Evolutionary conservation across 2,888 invertebrate genomes (phyloP), one percentile per base, ranked within the genome.

Genomic region (Aporophyla nigra): DNA sequence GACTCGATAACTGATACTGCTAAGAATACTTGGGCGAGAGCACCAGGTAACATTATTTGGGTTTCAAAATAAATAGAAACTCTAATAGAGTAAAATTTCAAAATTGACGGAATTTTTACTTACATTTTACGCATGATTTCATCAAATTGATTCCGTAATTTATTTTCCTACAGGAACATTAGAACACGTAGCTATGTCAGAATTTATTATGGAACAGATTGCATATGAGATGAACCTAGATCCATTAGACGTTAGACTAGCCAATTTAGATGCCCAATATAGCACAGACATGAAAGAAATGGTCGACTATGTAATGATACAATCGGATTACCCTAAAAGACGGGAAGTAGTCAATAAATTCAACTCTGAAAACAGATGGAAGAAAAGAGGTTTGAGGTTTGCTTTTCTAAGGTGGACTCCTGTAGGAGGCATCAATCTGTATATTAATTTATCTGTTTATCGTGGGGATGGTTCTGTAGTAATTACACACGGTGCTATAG

Each of bases 141-240:
- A 51, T 51, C 51, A 14, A 12, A 24, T 14, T 21, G 4, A 69
- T 69, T 16, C 16, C 14, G 21, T 58, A 21, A 46, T 59, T 33
- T 3, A 6, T 70, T 46, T 51, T 24, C 9, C 5, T 46, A 21
- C n/a, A 71, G 71, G 68, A 27, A 72, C 68, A n/a, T 19, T 67
- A 7, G 71, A 72, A n/a, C 71, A 72, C 24, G 54, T 97, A 0
- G 96, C 95, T 7, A 94, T 97, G 89, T 93, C 95, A 27, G 98
- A 98, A 91, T 92, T 93, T 70, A 93, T 98, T 12, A 97, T 98
- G 97, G 97, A 98, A 74, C 97, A 97, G 80, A 97, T 97, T 74
- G 95, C 97, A 0, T 93, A 93, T 61, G 94, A 90, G 69, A 80
- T 97, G n/a, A 93, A 94, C 21, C 94, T 97, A 88, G 97, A 98